Percentiles rank a stretch among this genome's conserved stretches.
Evolutionary conservation across 37 sponge, comb jelly and placozoan genomes (phyloP).

Genomic region (Tethya wilhelma): DNA sequence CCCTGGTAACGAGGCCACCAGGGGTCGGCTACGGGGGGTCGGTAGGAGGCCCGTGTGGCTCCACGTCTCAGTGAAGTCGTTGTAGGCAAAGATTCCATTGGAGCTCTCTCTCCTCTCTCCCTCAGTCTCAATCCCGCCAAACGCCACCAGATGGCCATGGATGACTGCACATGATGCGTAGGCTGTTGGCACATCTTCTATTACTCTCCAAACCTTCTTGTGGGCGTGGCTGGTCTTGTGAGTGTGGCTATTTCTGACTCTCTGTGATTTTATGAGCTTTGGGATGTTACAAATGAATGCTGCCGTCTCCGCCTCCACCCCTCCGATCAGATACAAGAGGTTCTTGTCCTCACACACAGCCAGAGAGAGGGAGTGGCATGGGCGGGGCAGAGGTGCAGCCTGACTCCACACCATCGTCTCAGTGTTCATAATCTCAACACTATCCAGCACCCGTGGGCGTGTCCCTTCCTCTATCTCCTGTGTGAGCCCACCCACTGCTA

Average conservation of each 20-base stretch:
- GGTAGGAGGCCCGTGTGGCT: background rate
- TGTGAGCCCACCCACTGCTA: conserved; percentile 28
- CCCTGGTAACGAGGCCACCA: background rate
- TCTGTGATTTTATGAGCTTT: background rate
- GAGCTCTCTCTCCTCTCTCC: background rate
- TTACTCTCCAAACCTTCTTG: background rate
- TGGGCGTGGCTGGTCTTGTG: background rate
- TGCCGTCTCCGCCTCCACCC: background rate
- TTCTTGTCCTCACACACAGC: background rate
- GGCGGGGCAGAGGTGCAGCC: background rate
- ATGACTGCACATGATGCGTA: background rate
- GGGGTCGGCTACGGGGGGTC: background rate
- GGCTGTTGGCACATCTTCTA: too few relatives aligned
- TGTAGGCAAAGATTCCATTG: background rate
- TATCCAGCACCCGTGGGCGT: background rate
- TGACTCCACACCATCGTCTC: background rate
- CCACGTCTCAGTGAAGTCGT: background rate
- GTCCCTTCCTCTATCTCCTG: too few relatives aligned
- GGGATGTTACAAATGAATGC: background rate
- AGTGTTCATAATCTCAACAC: conserved; percentile 15
- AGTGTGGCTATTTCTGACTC: background rate
- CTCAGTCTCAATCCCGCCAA: background rate
- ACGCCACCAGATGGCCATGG: background rate
- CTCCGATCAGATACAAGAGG: background rate
- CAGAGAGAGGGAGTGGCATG: background rate